phyloP scores from a whole-genome alignment of 2,113 vertebrate species.

The Machaerirhynchus nigripectus region DNA sequence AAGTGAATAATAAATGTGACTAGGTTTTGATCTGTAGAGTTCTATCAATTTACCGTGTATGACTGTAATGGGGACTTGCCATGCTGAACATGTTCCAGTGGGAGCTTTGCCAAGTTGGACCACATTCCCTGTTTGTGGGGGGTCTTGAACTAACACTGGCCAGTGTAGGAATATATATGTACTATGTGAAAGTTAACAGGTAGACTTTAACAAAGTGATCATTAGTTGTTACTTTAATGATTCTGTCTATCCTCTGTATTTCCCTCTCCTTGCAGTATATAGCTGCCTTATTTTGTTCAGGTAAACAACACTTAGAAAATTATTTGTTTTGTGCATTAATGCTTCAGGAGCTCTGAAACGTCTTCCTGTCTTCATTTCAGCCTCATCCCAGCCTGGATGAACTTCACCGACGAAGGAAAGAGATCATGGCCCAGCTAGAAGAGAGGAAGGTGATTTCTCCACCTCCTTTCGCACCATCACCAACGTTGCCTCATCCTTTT shows the following conservation, averaged over 20 bases:
- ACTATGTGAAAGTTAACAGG: not conserved
- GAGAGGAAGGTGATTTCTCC: constrained; percentile 96
- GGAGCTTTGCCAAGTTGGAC: not conserved
- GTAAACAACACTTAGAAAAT: not conserved
- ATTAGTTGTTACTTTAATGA: not conserved
- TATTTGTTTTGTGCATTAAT: not conserved
- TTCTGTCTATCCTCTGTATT: not conserved
- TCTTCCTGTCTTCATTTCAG: constrained; percentile 67
- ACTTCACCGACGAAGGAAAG: constrained; percentile 90
- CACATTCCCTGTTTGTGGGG: not conserved
- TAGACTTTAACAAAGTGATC: not conserved
- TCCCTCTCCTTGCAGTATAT: not conserved
- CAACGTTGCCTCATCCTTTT: constrained; percentile 87
- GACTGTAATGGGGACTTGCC: not conserved
- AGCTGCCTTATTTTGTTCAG: not conserved
- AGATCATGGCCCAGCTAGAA: constrained; percentile 94
- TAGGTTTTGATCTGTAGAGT: not conserved
- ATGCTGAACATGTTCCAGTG: not conserved
- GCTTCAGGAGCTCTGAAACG: constrained; percentile 71
- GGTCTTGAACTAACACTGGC: not conserved
- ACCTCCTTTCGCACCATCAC: constrained; percentile 92
- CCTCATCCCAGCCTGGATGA: constrained; percentile 90
- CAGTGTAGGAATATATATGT: not conserved
- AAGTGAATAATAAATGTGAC: not conserved
- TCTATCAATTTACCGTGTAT: fast-evolving